Evolutionary conservation across 1,140 invertebrate species (phyloP), one percentile per base, ranked within the genome.

Genomic region (Drosophila equinoxialis): DNA sequence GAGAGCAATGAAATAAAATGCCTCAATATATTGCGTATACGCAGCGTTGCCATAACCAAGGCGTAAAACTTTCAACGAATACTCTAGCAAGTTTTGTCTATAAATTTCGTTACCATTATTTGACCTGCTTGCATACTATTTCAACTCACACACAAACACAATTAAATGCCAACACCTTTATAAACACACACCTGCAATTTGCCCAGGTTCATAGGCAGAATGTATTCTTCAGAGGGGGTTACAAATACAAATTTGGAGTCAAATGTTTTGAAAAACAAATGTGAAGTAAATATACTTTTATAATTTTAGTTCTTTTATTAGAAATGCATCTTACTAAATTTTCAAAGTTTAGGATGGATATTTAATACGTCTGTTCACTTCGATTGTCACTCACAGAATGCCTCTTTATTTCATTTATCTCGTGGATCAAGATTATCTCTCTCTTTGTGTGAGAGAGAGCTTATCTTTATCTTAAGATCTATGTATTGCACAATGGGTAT

Each of bases 51-150:
- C 59, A 45, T 42, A 51, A 51, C 45, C 55, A 51, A 42, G 42
- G 23, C 48, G 45, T 60, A 45, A 23, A 41, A 51, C 58, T 69
- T 37, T 13, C 41, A 17, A 45, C n/a, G 66, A 35, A 60, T 37
- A 41, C 33, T 66, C 62, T 65, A 67, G 61, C 71, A 84, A 85
- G 83, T 77, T 86, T 81, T 85, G 68, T 79, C 63, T 72, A 86
- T 80, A 84, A 78, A 80, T 86, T 87, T 78, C 54, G 80, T 84
- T 89, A 57, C 74, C 85, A 80, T 84, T 90, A 89, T 89, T 89
- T 89, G 85, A 89, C 85, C 84, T 81, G 85, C 78, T 89, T 89
- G 85, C 85, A 81, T 89, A 79, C 77, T 89, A 87, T 89, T 84
- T 84, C 63, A 51, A 23, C 45, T 60, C 42, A 60, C n/a, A 54